Base-by-base conservation (phyloP, 2,113 vertebrate genomes). In the Ceuthmochares aereus region DNA sequence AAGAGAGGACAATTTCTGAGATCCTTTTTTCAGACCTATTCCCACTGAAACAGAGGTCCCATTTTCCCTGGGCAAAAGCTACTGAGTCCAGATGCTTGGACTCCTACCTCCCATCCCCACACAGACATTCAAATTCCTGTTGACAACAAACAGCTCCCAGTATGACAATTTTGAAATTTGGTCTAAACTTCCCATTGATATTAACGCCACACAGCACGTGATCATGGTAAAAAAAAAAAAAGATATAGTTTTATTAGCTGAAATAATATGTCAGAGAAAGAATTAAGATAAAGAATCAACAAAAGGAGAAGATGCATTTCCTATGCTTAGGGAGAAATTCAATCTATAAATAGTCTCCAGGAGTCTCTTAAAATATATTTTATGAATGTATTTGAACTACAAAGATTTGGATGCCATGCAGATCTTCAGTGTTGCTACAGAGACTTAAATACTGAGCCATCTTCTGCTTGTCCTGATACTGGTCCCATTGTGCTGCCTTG, bases 161-260 rank as follows among this genome's bases (percentile, higher is more conserved):
- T 25, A 32, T 11, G 27, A 58, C n/a, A 0, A 9, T 63, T 77
- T 86, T 67, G 37, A n/a, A 90, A 84, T 52, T 20, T 0, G 0
- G 40, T 34, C 51, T 81, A 86, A 69, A 75, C 3, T 73, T 84
- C 34, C 29, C 16, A 55, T 52, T 0, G 0, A 43, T 47, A 63
- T 8, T 84, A 68, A 51, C 37, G 81, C 68, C 55, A 90, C 77
- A 66, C 0, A 0, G 3, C 0, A 0, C 2, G 0, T 32, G 4
- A 37, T 69, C 30, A 7, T 0, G 0, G 32, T 43, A 13, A 62
- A 70, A 37, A 68, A 79, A 8, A 60, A 60, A 37, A 74, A 63
- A 19, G 1, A 15, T 66, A 25, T 30, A 9, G 1, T 21, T 66
- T 88, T 69, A 59, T 40, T 74, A 67, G 67, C 17, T 27, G 36